Conservation (phyloP, 2,797 vertebrate species). For the Melopsittacus undulatus region DNA sequence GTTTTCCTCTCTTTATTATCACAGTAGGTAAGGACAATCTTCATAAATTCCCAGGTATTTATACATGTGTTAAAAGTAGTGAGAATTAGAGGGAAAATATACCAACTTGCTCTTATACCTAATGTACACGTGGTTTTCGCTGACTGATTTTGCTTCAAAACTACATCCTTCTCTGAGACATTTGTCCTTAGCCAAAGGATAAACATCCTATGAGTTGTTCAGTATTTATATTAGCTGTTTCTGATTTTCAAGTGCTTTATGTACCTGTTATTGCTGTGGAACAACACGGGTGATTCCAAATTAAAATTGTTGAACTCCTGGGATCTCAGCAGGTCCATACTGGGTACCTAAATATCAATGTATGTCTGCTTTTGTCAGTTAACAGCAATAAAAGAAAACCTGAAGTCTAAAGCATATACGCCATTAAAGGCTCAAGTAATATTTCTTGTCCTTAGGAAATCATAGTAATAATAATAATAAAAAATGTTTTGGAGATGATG, state of each 20-base stretch:
- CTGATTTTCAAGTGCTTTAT: not conserved
- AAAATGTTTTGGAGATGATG: not conserved
- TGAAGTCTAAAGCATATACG: not conserved
- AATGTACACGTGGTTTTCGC: not conserved
- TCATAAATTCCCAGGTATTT: not conserved
- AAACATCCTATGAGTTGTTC: not conserved
- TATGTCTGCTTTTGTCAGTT: not conserved
- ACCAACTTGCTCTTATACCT: not conserved
- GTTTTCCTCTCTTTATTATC: not conserved
- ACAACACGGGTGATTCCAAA: accelerated
- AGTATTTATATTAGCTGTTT: not conserved
- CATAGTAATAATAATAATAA: not conserved
- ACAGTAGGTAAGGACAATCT: not conserved
- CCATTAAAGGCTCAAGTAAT: not conserved
- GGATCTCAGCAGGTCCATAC: not conserved
- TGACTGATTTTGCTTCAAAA: not conserved
- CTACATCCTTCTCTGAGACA: not conserved
- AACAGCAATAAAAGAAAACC: accelerated
- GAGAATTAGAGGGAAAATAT: not conserved
- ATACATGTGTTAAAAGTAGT: not conserved
- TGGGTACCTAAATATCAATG: not conserved
- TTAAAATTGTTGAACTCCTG: not conserved
- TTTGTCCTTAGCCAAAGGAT: not conserved
- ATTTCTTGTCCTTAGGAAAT: not conserved
- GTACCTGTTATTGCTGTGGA: not conserved